phyloP scores from a whole-genome alignment of 2,797 vertebrate genomes.

The Alfaro cultratus region DNA sequence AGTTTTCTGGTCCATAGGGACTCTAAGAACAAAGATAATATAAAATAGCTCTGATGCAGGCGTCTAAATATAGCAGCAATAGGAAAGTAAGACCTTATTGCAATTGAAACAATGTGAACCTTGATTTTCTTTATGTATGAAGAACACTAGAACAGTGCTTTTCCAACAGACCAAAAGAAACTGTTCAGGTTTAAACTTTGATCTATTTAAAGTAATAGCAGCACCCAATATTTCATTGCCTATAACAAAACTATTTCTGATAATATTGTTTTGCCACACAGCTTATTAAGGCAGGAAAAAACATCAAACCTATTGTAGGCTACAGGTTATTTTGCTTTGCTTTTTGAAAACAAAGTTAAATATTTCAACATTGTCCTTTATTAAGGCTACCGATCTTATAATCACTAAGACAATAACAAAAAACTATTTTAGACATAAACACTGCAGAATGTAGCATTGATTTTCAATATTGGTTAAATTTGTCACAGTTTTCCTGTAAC shows the following conservation, averaged over 20 bases:
- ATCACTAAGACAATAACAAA: background rate
- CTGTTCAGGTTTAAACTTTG: too few relatives aligned
- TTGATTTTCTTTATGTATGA: background rate
- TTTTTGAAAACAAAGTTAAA: background rate
- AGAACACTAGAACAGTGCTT: background rate
- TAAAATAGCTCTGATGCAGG: conserved; percentile 11
- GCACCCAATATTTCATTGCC: background rate
- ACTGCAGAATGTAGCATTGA: too few relatives aligned
- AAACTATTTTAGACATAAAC: background rate
- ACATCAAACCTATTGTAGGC: background rate
- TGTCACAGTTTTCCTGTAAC: too few relatives aligned
- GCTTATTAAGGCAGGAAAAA: background rate
- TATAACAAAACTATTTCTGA: background rate
- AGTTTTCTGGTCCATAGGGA: conserved; percentile 10
- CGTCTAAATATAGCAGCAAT: background rate
- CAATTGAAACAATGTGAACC: background rate
- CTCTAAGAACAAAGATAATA: conserved; percentile 5
- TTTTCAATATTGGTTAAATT: too few relatives aligned
- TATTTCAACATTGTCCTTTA: background rate
- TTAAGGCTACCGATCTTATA: background rate
- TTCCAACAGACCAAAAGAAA: background rate
- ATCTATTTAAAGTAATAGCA: background rate
- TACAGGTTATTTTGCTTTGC: background rate
- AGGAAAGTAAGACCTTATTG: background rate
- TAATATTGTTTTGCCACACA: background rate